Base-by-base conservation (phyloP, 2,113 vertebrate genomes). In the Psophia crepitans region DNA sequence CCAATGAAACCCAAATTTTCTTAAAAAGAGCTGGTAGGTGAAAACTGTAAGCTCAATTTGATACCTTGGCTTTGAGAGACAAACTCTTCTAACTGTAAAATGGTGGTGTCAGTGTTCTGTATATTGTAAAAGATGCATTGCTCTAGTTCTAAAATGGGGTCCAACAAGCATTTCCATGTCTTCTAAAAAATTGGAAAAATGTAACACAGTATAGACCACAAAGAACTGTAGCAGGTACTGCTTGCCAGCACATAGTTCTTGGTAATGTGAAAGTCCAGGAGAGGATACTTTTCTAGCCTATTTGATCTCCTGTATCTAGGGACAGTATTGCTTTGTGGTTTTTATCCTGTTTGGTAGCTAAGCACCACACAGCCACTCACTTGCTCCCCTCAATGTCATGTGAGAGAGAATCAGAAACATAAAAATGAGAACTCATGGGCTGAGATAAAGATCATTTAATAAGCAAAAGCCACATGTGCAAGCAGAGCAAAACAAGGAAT, bases 1-100 rank as follows among this genome's bases (percentile, higher is more conserved):
- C 1, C 5, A 58, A 39, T 37, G 4, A 2, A 46, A 56, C 28
- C 4, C 0, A 5, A 35, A 48, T 19, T 54, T 37, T 73, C 3
- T 30, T 46, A 12, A 48, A 39, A 61, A 4, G 5, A 57, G 10
- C 16, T 69, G 20, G 7, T 30, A 23, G 19, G 4, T 44, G 26
- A 73, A 65, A 77, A 66, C 11, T 8, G 1, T 43, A 61, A 54
- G 11, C 3, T 71, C n/a, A 26, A 5, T 43, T 46, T 58, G 33
- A 27, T 57, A 75, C 10, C 5, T 70, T 39, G 12, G 24, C 24
- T 64, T 81, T 60, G 17, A 63, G 58, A 81, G 6, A 8, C 5
- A 51, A 64, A 23, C 11, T 54, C 32, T 63, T 69, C 23, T 54
- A 43, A 41, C 13, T 44, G 4, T 3, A 12, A 44, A 19, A 24